Conservation (phyloP, 2,888 invertebrate species). For the Plebejus anna region DNA sequence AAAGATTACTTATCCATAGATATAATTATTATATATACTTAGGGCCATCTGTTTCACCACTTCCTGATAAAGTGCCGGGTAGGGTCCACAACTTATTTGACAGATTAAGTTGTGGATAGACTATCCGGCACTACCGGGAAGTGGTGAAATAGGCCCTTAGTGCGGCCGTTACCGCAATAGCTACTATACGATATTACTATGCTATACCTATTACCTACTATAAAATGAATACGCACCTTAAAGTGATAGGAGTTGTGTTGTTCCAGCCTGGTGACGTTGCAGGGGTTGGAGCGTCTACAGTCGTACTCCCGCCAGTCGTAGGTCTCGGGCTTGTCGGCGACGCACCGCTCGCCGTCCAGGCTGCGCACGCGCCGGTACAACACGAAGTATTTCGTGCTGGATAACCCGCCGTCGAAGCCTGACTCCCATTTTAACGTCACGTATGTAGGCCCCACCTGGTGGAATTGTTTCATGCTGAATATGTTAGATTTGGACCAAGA, state of each 20-base stretch:
- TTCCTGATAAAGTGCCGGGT: too few species aligned
- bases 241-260: constrained; percentile 93
- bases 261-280: constrained; percentile 91
- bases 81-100: too few species aligned
- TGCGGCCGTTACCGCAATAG: too few species aligned
- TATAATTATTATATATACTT: too few species aligned
- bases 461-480: background rate
- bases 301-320: constrained; percentile 91
- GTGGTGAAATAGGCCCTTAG: too few species aligned
- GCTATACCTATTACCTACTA: too few species aligned
- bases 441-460: constrained; percentile 83
- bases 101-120: too few species aligned
- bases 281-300: constrained; percentile 91
- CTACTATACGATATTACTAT: too few species aligned
- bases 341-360: constrained; percentile 59
- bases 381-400: constrained; percentile 93
- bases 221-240: constrained; percentile 79
- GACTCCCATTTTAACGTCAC: constrained; percentile 92
- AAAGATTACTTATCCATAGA: too few species aligned
- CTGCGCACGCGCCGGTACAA: constrained; percentile 86
- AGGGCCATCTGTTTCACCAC: too few species aligned
- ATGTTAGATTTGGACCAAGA: too few species aligned
- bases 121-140: too few species aligned
- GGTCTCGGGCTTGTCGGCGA: constrained; percentile 62
- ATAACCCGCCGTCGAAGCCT: constrained; percentile 93